Evolutionary conservation across 2,113 vertebrate species (phyloP).

Genomic region (Polypterus senegalus): DNA sequence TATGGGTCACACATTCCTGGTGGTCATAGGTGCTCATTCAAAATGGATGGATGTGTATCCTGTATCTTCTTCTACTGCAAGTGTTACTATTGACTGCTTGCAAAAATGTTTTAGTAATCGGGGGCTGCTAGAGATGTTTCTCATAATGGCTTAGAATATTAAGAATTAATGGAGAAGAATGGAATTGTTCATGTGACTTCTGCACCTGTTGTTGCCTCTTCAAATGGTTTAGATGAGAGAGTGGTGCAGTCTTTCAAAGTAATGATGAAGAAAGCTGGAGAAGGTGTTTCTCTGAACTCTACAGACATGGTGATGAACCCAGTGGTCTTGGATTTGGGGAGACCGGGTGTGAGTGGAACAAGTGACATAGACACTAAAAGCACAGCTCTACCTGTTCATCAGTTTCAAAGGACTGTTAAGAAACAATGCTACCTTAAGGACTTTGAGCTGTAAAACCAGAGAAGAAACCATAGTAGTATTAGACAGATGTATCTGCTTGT

Average conservation of each 20-base stretch:
- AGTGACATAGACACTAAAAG: too few relatives aligned
- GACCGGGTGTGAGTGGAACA: too few relatives aligned
- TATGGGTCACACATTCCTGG: not conserved
- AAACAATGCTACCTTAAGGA: too few relatives aligned
- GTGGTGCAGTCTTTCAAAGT: conserved; percentile 9
- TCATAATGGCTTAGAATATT: conserved; percentile 8
- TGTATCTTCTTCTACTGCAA: not conserved
- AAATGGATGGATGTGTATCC: not conserved
- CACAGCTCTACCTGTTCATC: too few relatives aligned
- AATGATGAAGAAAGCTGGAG: not conserved
- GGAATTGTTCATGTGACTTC: conserved; percentile 16
- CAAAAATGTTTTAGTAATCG: not conserved
- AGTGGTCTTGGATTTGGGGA: too few relatives aligned
- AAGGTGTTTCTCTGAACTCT: not conserved
- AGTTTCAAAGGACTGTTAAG: too few relatives aligned
- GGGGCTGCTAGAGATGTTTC: conserved; percentile 6
- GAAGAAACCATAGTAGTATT: too few relatives aligned
- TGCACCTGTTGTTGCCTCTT: conserved; percentile 8
- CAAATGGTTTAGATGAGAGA: conserved; percentile 13
- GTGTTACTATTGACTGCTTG: not conserved
- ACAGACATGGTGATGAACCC: too few relatives aligned
- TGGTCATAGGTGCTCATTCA: not conserved
- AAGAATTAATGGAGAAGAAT: conserved; percentile 12
- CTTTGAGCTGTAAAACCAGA: too few relatives aligned
- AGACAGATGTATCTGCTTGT: too few relatives aligned